Base-by-base conservation (phyloP, 1,140 invertebrate genomes). In the Ceratina japonica region DNA sequence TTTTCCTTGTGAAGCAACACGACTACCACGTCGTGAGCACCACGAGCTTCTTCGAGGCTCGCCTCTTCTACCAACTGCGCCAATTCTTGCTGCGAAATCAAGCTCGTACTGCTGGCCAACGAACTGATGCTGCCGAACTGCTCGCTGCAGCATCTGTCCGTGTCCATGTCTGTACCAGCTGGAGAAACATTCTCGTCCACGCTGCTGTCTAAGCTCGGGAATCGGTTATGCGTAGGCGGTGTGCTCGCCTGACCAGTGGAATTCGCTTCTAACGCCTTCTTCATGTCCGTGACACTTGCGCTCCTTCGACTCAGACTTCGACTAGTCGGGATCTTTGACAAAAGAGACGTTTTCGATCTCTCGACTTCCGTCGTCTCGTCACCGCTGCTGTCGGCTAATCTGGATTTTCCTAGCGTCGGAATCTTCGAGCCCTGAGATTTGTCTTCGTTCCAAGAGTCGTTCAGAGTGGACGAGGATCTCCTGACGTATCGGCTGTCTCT, bases 71-170 rank as follows among this genome's bases (percentile, higher is more conserved):
- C 94, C 52, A 95, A 86, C 80, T 94, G 93, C 64, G 94, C 94
- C 24, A 95, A 84, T 88, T 95, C 94, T 92, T 95, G 94, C 71
- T 94, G 94, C 5, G 94, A 95, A 76, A 95, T 95, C 3, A 95
- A 89, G 78, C 94, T 95, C 0, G 94, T 95, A 49, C 94, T 94
- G 15, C 94, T 95, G 0, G 94, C 94, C 7, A 95, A 80, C 3
- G 94, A 95, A 5, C 94, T 94, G 77, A 95, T 94, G 81, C 93
- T 94, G 16, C 94, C 94, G 86, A 94, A 95, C 65, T 94, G 94
- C 65, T 94, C 94, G 59, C 86, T 71, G 37, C 79, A 87, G 61
- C 85, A 89, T 69, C 85, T 86, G 15, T 90, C 89, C 1, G 75
- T 44, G 27, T 89, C 89, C 10, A 69, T 69, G n/a, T 89, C 86